Evolutionary conservation across 2,888 invertebrate species (phyloP).

Genomic region (Euclidia mi): DNA sequence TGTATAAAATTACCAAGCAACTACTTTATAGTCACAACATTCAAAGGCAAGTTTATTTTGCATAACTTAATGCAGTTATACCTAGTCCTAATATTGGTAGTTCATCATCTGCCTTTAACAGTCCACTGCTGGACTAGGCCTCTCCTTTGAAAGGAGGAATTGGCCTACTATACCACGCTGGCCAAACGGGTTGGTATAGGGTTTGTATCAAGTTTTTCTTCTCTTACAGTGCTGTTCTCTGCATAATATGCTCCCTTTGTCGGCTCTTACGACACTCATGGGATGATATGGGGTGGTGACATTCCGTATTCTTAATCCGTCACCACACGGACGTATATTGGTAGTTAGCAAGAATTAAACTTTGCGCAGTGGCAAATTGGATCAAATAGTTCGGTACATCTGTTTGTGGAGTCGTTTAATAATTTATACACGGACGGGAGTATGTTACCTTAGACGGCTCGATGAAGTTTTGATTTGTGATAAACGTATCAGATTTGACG

Average conservation of each 20-base stretch:
- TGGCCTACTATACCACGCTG: no score
- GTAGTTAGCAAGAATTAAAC: conserved; percentile 37
- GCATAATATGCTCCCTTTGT: no score
- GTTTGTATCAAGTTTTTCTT: no score
- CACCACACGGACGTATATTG: no score
- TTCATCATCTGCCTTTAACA: no score
- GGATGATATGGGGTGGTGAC: no score
- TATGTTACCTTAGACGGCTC: conserved; percentile 11
- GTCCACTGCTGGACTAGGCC: no score
- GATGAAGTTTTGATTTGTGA: background rate
- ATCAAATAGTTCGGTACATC: conserved; percentile 37
- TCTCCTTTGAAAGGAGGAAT: no score
- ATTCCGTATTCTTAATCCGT: no score
- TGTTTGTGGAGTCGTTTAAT: conserved; percentile 35
- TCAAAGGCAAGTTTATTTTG: conserved; percentile 31
- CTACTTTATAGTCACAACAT: conserved; percentile 13
- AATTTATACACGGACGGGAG: conserved; percentile 22
- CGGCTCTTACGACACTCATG: no score
- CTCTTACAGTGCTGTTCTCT: no score
- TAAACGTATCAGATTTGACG: background rate
- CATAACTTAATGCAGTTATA: conserved; percentile 29
- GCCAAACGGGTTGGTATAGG: no score
- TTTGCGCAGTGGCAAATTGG: conserved; percentile 31
- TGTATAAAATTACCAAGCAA: conserved; percentile 1
- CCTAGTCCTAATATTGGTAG: conserved; percentile 37